Base-by-base conservation (phyloP, 2,113 vertebrate species). In the Lepidothrix coronata region DNA sequence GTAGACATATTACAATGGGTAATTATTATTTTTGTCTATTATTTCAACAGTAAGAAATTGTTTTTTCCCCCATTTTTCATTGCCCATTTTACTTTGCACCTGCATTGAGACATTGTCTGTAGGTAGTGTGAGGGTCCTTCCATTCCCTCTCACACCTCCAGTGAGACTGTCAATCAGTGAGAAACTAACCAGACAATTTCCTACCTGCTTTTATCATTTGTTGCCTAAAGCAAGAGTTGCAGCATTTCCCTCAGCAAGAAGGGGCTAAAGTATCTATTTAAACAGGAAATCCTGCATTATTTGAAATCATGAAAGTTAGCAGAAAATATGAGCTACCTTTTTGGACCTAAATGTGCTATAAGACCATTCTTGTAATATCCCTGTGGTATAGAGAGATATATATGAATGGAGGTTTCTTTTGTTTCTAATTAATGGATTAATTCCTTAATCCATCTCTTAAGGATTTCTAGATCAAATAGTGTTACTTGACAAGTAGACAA, bases 181-280 rank as follows among this genome's bases (percentile, higher is more conserved):
- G 78, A 48, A 92, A 46, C 33, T 43, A 89, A 30, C 2, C 21
- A 54, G 51, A 35, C n/a, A 7, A 12, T 55, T 85, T 67, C 23
- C 33, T 76, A 9, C 35, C 13, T 59, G 13, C 10, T 92, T 11
- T 8, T 49, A 24, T 23, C 0, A 0, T 21, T 78, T 58, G 11
- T 37, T 84, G 46, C 39, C 59, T 3, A 74, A 17, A 44, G 12
- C 12, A 71, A 59, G 46, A 61, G n/a, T 54, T 68, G 58, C 31
- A 84, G 31, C 28, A 33, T 58, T 80, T 91, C 14, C 16, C 20
- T 49, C 55, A 87, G 65, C 20, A 58, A 66, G 46, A 70, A 66
- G 20, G 8, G n/a, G 6, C 6, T 68, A 37, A 59, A 76, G 4
- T 68, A 21, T 72, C 85, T 76, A 80, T 44, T 49, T 41, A 73